A percentile compares a stretch with the other conserved stretches of the same genome.
Evolutionary conservation across 2,113 vertebrate genomes (phyloP).

Genomic region (Gnathonemus longibarbis): DNA sequence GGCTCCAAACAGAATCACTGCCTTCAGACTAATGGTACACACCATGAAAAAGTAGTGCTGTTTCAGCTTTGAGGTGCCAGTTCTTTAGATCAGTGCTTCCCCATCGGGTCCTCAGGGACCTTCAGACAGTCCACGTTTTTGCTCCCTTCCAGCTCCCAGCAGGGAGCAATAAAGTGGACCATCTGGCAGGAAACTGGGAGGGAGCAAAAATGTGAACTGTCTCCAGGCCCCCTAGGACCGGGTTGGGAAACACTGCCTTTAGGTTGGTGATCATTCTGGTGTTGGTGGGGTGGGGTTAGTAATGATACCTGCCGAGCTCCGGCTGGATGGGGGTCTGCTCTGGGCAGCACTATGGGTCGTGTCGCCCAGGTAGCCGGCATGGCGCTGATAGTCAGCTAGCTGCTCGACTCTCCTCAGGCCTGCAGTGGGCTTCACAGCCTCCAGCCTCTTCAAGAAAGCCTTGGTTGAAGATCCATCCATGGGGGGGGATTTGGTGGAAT

Average conservation of each 20-base stretch:
- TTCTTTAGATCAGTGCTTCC: not conserved
- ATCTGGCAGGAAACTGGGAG: not conserved
- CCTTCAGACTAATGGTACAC: not conserved
- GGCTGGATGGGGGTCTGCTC: constrained; percentile 53
- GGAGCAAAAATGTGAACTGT: not conserved
- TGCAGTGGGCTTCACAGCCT: constrained; percentile 78
- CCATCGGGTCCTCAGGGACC: not conserved
- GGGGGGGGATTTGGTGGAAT: not conserved
- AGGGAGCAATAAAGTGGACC: not conserved
- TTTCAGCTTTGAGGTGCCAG: not conserved
- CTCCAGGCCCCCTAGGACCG: not conserved
- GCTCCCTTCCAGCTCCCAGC: not conserved
- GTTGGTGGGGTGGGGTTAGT: not conserved
- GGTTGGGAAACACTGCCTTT: not conserved
- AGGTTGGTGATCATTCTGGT: not conserved
- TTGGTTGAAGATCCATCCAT: constrained; percentile 37
- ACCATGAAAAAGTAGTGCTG: not conserved
- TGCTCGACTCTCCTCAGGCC: constrained; percentile 79
- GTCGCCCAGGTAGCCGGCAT: constrained; percentile 58
- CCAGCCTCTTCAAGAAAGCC: constrained; percentile 82
- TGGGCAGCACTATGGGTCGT: constrained; percentile 42
- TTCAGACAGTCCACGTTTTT: not conserved
- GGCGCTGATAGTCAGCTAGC: constrained; percentile 77
- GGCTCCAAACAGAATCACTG: not conserved
- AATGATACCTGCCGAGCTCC: constrained; percentile 44